Conservation (phyloP, 2,113 vertebrate species). For the Xiphorhynchus elegans region DNA sequence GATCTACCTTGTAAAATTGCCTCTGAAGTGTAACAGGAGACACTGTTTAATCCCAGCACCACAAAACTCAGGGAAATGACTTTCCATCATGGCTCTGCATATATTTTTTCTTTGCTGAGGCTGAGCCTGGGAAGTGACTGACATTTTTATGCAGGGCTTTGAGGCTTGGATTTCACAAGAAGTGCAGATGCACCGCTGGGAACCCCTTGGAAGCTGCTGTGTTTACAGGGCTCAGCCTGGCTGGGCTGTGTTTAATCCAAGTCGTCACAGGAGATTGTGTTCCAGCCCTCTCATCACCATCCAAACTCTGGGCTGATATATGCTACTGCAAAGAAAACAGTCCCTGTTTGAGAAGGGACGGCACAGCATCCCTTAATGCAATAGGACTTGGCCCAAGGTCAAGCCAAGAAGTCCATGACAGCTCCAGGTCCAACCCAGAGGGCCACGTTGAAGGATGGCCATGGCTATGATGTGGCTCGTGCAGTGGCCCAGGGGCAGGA, state of each 20-base stretch:
- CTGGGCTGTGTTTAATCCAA: not conserved
- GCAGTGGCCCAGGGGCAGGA: fast-evolving
- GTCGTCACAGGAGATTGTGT: not conserved
- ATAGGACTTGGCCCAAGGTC: not conserved
- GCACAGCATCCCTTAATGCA: not conserved
- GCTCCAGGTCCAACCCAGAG: not conserved
- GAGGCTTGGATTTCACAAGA: not conserved
- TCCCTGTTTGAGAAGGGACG: not conserved
- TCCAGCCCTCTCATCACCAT: not conserved
- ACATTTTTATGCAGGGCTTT: not conserved
- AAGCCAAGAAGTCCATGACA: not conserved
- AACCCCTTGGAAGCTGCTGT: not conserved
- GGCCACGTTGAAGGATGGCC: fast-evolving
- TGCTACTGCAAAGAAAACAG: not conserved
- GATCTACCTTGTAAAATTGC: not conserved
- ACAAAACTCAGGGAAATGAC: not conserved
- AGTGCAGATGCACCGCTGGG: not conserved
- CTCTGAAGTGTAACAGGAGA: not conserved
- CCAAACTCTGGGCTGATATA: not conserved
- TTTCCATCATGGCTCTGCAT: not conserved
- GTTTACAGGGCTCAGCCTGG: not conserved
- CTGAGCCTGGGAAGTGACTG: not conserved
- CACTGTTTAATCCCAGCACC: not conserved
- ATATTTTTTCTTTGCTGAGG: not conserved
- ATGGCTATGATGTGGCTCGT: fast-evolving